A percentile compares a stretch with the other conserved stretches of the same genome.
Conservation (phyloP, 2,888 invertebrate genomes). For the Hirtodrosophila trivittata region DNA sequence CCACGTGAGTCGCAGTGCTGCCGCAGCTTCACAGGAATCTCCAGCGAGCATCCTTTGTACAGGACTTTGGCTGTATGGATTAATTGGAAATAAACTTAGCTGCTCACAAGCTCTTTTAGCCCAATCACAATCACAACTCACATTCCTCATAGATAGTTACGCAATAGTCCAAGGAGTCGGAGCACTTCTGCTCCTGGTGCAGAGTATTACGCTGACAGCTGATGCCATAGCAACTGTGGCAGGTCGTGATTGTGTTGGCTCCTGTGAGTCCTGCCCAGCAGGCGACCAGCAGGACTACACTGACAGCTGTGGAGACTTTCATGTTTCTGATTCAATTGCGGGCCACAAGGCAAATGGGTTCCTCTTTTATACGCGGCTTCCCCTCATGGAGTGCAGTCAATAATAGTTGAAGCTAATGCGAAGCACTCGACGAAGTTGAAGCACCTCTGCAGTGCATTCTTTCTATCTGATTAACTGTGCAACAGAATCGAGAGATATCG, state of each 20-base stretch:
- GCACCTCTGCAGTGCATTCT: too few species aligned
- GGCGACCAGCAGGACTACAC: conserved; percentile 34
- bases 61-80: conserved; percentile 62
- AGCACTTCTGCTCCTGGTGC: conserved; percentile 59
- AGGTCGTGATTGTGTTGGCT: conserved; percentile 67
- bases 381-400: conserved; percentile 49
- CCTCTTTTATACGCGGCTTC: conserved; percentile 56
- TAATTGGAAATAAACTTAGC: too few species aligned
- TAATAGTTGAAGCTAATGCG: too few species aligned
- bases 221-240: conserved; percentile 78
- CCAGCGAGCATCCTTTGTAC: conserved; percentile 79
- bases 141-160: conserved; percentile 80
- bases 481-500: too few species aligned
- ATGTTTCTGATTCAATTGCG: conserved; percentile 47
- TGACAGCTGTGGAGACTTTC: too few species aligned
- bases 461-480: too few species aligned
- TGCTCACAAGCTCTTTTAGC: too few species aligned
- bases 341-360: conserved; percentile 21
- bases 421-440: too few species aligned
- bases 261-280: conserved; percentile 32
- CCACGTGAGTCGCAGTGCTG: conserved; percentile 63
- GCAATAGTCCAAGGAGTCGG: conserved; percentile 80
- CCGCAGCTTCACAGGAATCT: conserved; percentile 70
- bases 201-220: conserved; percentile 73
- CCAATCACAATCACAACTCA: conserved; percentile 55